phyloP scores from a whole-genome alignment of 1,140 invertebrate genomes.

The Penaeus japonicus region DNA sequence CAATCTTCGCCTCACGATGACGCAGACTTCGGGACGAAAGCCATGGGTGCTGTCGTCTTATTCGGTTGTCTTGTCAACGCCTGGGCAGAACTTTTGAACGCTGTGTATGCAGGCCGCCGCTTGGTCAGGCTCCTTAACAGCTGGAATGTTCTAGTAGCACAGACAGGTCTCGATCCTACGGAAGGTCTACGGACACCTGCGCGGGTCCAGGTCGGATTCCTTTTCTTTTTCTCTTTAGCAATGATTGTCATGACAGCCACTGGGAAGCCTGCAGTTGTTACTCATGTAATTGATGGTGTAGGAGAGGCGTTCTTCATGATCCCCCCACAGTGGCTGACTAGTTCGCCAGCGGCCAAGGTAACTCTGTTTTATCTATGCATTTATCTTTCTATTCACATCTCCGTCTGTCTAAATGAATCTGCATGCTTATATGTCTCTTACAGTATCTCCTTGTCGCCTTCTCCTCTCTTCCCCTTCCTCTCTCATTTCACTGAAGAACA shows the following conservation, averaged over 20 bases:
- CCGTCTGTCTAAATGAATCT: too few species aligned
- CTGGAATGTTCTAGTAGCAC: background rate
- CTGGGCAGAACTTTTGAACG: background rate
- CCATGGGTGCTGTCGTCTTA: constrained; percentile 1
- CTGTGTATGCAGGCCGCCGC: background rate
- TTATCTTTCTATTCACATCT: background rate
- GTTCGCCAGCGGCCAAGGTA: background rate
- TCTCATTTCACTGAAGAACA: too few species aligned
- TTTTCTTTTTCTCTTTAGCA: background rate
- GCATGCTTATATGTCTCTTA: too few species aligned
- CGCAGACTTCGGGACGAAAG: background rate
- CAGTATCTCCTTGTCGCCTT: too few species aligned
- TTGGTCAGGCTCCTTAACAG: background rate
- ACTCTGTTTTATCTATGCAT: background rate
- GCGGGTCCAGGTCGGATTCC: background rate
- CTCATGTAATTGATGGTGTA: background rate
- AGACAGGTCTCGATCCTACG: background rate
- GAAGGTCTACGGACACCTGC: background rate
- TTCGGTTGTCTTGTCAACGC: constrained; percentile 27
- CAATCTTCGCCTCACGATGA: background rate
- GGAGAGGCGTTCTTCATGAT: background rate
- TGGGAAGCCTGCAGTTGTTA: background rate
- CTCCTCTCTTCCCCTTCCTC: too few species aligned
- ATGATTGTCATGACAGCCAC: background rate
- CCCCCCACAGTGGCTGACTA: background rate